Percentiles rank a stretch among this genome's conserved stretches.
Conservation (phyloP, 2,888 invertebrate genomes). For the Sisyra terminalis region DNA sequence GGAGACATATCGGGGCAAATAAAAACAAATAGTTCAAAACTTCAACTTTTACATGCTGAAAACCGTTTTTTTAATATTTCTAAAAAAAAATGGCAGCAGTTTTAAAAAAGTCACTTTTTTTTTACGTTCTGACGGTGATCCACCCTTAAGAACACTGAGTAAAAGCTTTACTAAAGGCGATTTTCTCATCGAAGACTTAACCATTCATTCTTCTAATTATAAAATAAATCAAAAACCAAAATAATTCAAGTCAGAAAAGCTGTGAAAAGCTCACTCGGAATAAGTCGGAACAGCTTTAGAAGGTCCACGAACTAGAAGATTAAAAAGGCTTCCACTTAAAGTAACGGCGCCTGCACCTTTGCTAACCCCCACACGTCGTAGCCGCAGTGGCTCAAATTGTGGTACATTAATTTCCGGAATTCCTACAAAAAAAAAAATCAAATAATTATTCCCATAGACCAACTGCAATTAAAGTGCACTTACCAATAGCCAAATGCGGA, state of each 20-base stretch:
- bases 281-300: slow-evolving; percentile 34
- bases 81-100: too few species aligned
- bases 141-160: too few species aligned
- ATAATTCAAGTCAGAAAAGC: neutral
- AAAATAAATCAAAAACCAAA: neutral
- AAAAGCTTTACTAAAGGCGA: too few species aligned
- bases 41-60: too few species aligned
- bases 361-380: slow-evolving; percentile 33
- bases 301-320: slow-evolving; percentile 35
- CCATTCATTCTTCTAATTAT: neutral
- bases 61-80: too few species aligned
- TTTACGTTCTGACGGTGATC: too few species aligned
- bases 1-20: too few species aligned
- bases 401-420: slow-evolving; percentile 39
- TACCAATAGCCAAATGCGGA: slow-evolving; percentile 35
- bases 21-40: too few species aligned
- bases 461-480: slow-evolving; percentile 10
- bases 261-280: slow-evolving; percentile 22
- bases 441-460: neutral
- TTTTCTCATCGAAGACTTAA: too few species aligned
- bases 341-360: slow-evolving; percentile 37
- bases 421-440: slow-evolving; percentile 18
- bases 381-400: slow-evolving; percentile 36
- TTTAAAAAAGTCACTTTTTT: too few species aligned
- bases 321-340: slow-evolving; percentile 35